phyloP scores from a whole-genome alignment of 2,888 invertebrate species.

The Eristalis arbustorum region DNA sequence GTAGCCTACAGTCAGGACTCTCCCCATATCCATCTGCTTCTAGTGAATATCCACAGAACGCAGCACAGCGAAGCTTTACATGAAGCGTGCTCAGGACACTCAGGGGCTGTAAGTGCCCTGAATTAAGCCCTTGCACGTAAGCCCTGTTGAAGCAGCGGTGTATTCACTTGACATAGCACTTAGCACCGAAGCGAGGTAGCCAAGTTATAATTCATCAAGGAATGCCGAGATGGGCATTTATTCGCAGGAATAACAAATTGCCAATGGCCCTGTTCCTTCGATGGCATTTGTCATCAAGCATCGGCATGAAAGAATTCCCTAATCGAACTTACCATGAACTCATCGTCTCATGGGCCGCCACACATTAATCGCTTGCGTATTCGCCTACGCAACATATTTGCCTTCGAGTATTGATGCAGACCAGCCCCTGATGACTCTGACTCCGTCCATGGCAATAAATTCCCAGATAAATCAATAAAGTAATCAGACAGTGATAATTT shows the following conservation, averaged over 20 bases:
- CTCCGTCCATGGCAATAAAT: background rate
- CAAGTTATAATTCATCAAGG: too few species aligned
- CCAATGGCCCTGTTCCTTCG: background rate
- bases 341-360: background rate
- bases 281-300: background rate
- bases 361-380: background rate
- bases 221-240: too few species aligned
- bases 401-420: background rate
- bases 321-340: background rate
- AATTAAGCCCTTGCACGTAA: too few species aligned
- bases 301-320: background rate
- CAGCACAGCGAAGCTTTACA: too few species aligned
- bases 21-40: too few species aligned
- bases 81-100: too few species aligned
- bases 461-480: background rate
- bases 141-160: too few species aligned
- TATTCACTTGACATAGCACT: too few species aligned
- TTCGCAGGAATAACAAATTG: background rate
- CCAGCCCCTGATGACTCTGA: background rate
- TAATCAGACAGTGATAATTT: slow-evolving; percentile 17
- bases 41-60: too few species aligned
- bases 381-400: background rate
- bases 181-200: too few species aligned
- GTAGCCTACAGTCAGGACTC: too few species aligned
- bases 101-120: too few species aligned